Evolutionary conservation across 2,888 invertebrate genomes (phyloP), one percentile per base, ranked within the genome.

Genomic region (Lepeophtheirus nordmannii): DNA sequence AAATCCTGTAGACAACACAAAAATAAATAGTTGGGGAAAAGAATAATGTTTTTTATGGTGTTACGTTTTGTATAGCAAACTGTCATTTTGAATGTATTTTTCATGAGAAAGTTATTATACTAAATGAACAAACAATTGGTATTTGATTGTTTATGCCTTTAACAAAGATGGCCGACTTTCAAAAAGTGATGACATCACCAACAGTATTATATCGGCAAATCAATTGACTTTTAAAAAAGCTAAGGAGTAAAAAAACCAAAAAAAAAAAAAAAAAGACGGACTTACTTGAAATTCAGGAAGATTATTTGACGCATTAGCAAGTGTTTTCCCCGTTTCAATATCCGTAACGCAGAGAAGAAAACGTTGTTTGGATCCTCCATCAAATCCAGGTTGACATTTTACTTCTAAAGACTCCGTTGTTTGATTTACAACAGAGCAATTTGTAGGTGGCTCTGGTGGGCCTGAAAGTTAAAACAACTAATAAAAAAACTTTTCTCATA

Each of bases 361-460:
- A 23, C 10, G 20, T 41, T 66, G 66, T 38, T 59, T 23, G 38
- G 86, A 83, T 23, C 87, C 87, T 10, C 88, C 88, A 72, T 87
- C 86, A 74, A 87, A 88, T 75, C 82, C 83, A 70, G 82, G 78
- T 56, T 77, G 72, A 74, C 88, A 88, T 71, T 83, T 82, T 10
- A 87, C 81, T 71, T 86, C 84, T 56, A 86, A 80, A 0, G 87
- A 84, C 70, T 84, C 83, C 65, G 85, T 83, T n/a, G 87, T 87
- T 72, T 86, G 82, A 75, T 88, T 88, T 68, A 82, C 78, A 30
- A 86, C 79, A 10, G 85, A 82, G 75, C 89, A 88, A 75, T 87
- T 87, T 72, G 80, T 82, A 0, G 86, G 85, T 1, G 86, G 81
- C 71, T 88, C 86, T 1, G 87, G 88, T 71, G 83, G 83, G 12